Conservation (phyloP, 1,140 invertebrate genomes). For the Trichonephila clavata region DNA sequence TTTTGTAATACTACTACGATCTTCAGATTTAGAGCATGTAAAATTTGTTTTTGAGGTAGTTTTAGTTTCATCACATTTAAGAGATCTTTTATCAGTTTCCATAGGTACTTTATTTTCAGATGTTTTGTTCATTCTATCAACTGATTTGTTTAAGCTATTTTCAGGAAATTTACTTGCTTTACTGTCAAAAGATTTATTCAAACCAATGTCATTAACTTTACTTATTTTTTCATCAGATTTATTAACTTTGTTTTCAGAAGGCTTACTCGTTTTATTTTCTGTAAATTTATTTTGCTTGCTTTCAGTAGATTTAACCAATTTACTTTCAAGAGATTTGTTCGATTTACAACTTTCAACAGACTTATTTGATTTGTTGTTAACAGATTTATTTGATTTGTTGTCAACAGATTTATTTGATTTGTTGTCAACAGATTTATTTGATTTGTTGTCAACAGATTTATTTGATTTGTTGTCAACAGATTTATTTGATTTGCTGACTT, state of each 20-base stretch:
- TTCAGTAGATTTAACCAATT: background rate
- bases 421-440: too few relatives aligned
- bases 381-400: background rate
- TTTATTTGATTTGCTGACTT: background rate
- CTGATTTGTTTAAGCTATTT: background rate
- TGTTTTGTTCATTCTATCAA: background rate
- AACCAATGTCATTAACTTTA: background rate
- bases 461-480: background rate
- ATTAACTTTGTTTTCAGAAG: background rate
- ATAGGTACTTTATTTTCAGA: background rate
- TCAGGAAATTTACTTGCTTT: background rate
- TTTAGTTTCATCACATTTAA: background rate
- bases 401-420: background rate
- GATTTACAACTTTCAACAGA: background rate
- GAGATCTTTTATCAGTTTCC: background rate
- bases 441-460: background rate
- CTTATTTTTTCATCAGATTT: background rate
- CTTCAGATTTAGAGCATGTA: background rate
- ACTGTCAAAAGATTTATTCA: constrained; percentile 10
- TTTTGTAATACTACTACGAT: background rate
- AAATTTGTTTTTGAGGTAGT: background rate
- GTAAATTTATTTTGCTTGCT: background rate
- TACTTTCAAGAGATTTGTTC: background rate
- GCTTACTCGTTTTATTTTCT: background rate
- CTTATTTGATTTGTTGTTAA: background rate